Conservation (phyloP, 1,140 invertebrate genomes). For the Stegodyphus dumicola region DNA sequence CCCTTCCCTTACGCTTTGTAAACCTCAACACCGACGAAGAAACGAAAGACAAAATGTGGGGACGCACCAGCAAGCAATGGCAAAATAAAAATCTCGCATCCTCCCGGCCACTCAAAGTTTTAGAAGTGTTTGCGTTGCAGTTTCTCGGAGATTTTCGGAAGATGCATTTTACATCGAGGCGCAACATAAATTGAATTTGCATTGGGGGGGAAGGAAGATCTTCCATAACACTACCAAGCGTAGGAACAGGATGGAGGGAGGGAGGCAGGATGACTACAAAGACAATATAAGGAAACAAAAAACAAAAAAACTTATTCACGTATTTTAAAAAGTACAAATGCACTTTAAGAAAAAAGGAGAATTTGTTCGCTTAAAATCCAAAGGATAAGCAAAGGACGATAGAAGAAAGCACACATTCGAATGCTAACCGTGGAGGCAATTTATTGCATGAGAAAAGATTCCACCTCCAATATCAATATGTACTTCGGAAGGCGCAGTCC, state of each 20-base stretch:
- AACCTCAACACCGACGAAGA: constrained; percentile 3
- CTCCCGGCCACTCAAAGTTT: constrained; percentile 27
- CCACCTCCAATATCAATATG: constrained; percentile 15
- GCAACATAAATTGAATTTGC: constrained; percentile 57
- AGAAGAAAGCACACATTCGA: not conserved
- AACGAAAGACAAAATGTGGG: constrained; percentile 14
- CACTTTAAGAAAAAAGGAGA: not conserved
- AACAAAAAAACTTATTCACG: not conserved
- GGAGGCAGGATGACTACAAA: no score
- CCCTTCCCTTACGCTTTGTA: not conserved
- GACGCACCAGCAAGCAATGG: not conserved
- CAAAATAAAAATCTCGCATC: constrained; percentile 46
- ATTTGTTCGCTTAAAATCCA: constrained; percentile 28
- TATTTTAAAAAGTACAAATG: not conserved
- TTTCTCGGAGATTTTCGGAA: constrained; percentile 23
- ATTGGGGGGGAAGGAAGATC: not conserved
- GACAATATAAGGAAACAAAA: no score
- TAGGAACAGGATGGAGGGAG: not conserved
- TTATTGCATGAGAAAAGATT: constrained; percentile 24
- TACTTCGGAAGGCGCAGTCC: not conserved
- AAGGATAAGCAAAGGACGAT: constrained; percentile 14
- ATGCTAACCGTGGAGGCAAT: not conserved
- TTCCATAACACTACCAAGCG: not conserved
- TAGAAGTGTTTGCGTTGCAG: constrained; percentile 43
- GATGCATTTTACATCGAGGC: constrained; percentile 53